Evolutionary conservation across 2,113 vertebrate genomes (phyloP).

Genomic region (Austrofundulus limnaeus): DNA sequence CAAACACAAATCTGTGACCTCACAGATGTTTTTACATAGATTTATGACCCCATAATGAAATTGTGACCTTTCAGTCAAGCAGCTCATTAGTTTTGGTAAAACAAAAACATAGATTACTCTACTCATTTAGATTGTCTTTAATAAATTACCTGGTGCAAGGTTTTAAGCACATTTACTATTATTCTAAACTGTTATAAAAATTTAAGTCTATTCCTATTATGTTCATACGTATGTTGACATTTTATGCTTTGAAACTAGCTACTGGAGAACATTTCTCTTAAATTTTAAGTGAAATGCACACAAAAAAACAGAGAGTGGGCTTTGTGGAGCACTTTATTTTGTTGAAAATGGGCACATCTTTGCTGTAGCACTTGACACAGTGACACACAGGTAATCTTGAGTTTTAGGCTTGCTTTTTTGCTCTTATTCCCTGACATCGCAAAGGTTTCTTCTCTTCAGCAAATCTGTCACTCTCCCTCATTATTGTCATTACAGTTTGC

Average conservation of each 20-base stretch:
- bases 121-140: not conserved
- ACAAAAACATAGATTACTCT: not conserved
- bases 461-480: constrained; percentile 37
- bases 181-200: not conserved
- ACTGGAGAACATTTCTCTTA: not conserved
- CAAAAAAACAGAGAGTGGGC: not conserved
- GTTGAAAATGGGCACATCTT: constrained; percentile 33
- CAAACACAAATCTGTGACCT: not conserved
- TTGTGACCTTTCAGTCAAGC: not conserved
- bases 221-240: not conserved
- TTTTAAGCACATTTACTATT: not conserved
- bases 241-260: not conserved
- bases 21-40: not conserved
- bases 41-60: not conserved
- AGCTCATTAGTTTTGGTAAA: constrained; percentile 1
- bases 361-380: constrained; percentile 23
- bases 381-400: constrained; percentile 18
- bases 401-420: constrained; percentile 33
- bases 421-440: constrained; percentile 22
- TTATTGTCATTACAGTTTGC: constrained; percentile 32
- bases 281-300: not conserved
- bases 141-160: not conserved
- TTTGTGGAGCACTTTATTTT: constrained; percentile 11
- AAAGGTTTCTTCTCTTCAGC: constrained; percentile 27
- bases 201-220: not conserved